A percentile compares a stretch with the other conserved stretches of the same genome.
These are phyloP conservation scores for Idaea aversata DNA, from an alignment of 2,888 invertebrate genomes.

Conservation along the genomic window DNA sequence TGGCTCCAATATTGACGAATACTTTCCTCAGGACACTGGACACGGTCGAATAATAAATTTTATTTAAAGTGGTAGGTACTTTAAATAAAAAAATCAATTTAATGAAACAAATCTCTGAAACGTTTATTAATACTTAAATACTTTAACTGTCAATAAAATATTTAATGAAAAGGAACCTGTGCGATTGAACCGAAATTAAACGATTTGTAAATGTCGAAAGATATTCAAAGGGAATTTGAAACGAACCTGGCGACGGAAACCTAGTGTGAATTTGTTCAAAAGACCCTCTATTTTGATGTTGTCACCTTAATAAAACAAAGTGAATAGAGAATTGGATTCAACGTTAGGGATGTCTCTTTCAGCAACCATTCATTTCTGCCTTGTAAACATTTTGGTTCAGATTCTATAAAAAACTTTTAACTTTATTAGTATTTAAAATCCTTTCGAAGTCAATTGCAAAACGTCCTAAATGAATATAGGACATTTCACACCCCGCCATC, in stretches of 20 bases:
- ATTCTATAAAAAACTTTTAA: too few relatives aligned
- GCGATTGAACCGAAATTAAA: constrained; percentile 23
- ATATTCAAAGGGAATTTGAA: constrained; percentile 23
- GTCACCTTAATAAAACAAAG: constrained; percentile 32
- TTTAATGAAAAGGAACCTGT: constrained; percentile 10
- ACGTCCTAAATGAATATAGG: too few relatives aligned
- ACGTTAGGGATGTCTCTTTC: constrained; percentile 23
- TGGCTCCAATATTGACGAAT: too few relatives aligned
- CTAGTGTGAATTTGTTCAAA: constrained; percentile 30
- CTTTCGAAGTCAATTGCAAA: too few relatives aligned
- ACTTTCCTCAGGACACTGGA: too few relatives aligned
- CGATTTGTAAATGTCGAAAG: constrained; percentile 8
- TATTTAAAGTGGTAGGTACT: too few relatives aligned
- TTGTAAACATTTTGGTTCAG: too few relatives aligned
- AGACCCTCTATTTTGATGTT: constrained; percentile 26
- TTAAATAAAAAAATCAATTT: not conserved
- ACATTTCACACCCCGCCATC: too few relatives aligned
- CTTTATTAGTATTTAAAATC: too few relatives aligned
- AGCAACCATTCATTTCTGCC: constrained; percentile 1
- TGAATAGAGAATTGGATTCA: constrained; percentile 30
- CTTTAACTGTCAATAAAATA: constrained; percentile 13
- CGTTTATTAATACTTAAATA: not conserved
- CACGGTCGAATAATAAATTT: too few relatives aligned
- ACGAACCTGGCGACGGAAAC: constrained; percentile 22
- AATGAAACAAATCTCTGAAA: not conserved